Base-by-base conservation (phyloP, 1,140 invertebrate genomes). In the Lasioglossum albipes region DNA sequence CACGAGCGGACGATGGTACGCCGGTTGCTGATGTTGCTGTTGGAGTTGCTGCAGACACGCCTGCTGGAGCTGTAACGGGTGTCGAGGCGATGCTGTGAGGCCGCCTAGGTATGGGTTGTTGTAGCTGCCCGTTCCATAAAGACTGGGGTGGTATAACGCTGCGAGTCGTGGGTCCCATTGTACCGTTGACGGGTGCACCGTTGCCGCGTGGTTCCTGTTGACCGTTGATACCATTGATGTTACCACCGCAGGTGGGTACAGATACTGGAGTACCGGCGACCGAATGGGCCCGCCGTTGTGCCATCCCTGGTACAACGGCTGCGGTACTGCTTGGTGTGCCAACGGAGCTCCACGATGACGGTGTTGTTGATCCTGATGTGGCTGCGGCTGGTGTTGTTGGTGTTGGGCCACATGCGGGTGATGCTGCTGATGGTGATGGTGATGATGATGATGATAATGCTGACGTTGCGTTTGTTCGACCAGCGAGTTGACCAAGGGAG, bases 81-180 rank as follows among this genome's bases (percentile, higher is more conserved):
- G 92, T 93, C 22, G 92, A 85, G 78, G 93, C 92, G 87, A 93
- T 93, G 88, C 92, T 93, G 89, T 92, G 90, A 62, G 93, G 93
- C 87, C 92, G 82, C 73, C 91, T 86, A 76, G 91, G 85, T 84
- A 91, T 72, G 78, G 90, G 87, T 79, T 91, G 89, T 41, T 90
- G 88, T 80, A 90, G 86, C 27, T 93, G 92, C 65, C 92, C 93
- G 87, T 93, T 94, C 92, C 93, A 93, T 78, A 93, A 77, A 75
- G 91, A 90, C 67, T 91, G 90, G 81, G 91, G 90, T 90, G 90
- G 92, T 88, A 90, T 54, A 87, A 86, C 86, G 85, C 88, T 89
- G 86, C 90, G 90, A 89, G 84, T 84, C 81, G 81, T 66, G 86
- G 86, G 75, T 87, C 84, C 86, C 85, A 87, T 62, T 81, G 84